phyloP scores from a whole-genome alignment of 1,140 invertebrate species.

The Drosophila auraria region DNA sequence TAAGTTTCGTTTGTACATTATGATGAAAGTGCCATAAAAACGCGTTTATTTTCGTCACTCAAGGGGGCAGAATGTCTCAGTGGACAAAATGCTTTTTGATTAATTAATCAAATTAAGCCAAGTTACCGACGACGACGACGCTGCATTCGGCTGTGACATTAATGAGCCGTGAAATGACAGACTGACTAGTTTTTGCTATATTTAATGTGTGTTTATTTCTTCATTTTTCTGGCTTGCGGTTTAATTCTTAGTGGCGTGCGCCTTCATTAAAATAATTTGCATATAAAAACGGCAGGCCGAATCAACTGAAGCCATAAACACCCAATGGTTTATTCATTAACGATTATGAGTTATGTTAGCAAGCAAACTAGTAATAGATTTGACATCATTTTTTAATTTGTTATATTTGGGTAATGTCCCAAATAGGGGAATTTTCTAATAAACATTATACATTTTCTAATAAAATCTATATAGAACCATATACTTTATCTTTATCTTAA shows the following conservation, averaged over 20 bases:
- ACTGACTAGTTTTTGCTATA: constrained; percentile 59
- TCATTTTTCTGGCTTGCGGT: constrained; percentile 22
- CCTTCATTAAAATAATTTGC: constrained; percentile 16
- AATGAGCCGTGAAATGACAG: constrained; percentile 70
- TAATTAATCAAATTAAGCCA: constrained; percentile 47
- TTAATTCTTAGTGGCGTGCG: constrained; percentile 27
- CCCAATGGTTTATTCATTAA: constrained; percentile 19
- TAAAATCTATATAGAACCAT: no score
- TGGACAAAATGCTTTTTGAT: constrained; percentile 26
- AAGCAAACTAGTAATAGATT: not conserved
- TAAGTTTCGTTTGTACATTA: constrained; percentile 21
- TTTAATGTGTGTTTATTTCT: constrained; percentile 21
- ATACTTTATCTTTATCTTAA: no score
- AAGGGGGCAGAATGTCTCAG: not conserved
- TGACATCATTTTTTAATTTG: not conserved
- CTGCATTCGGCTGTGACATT: constrained; percentile 51
- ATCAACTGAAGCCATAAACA: constrained; percentile 1
- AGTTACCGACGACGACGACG: constrained; percentile 22
- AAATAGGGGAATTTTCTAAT: no score
- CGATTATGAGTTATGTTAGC: not conserved
- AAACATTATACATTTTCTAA: no score
- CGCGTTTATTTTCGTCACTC: constrained; percentile 1
- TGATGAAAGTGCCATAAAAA: constrained; percentile 27
- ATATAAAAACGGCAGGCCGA: constrained; percentile 8
- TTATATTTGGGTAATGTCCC: no score